Conservation (phyloP, 2,113 vertebrate species). For the Myiopsitta monachus region DNA sequence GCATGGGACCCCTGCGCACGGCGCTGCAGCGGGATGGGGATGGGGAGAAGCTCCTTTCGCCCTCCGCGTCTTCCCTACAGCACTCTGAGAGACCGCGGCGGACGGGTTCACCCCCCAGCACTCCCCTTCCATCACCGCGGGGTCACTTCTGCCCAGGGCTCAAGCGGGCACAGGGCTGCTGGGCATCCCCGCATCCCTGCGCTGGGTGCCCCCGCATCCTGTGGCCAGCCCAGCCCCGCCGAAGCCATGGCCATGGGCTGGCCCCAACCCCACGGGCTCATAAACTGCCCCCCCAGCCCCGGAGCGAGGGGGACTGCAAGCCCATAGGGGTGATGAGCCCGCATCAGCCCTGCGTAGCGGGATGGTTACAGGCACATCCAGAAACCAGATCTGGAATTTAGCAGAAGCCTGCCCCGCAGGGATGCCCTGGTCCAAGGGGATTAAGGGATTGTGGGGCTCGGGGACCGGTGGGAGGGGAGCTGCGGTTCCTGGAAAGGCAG, state of each 20-base stretch:
- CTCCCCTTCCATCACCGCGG: not conserved
- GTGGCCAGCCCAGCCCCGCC: not conserved
- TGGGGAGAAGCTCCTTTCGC: not conserved
- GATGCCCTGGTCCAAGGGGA: slow-evolving; percentile 40
- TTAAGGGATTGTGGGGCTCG: slow-evolving; percentile 45
- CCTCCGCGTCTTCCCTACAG: not conserved
- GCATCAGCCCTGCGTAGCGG: rapidly evolving
- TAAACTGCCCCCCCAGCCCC: rapidly evolving
- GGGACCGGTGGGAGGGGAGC: not conserved
- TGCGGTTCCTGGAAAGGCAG: slow-evolving; percentile 34
- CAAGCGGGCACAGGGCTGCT: not conserved
- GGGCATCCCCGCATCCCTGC: not conserved
- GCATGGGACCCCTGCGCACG: not conserved
- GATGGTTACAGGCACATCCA: not conserved
- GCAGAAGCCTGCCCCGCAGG: not conserved
- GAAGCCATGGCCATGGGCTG: rapidly evolving
- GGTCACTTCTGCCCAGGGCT: not conserved
- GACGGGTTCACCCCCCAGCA: not conserved
- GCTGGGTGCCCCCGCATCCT: rapidly evolving
- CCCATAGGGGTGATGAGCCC: not conserved
- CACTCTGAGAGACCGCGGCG: not conserved
- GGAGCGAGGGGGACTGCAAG: not conserved
- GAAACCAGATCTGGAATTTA: not conserved
- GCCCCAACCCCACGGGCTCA: rapidly evolving
- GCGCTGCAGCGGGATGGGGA: not conserved